Conservation (phyloP, 2,797 vertebrate genomes). For the Crax fasciolata region DNA sequence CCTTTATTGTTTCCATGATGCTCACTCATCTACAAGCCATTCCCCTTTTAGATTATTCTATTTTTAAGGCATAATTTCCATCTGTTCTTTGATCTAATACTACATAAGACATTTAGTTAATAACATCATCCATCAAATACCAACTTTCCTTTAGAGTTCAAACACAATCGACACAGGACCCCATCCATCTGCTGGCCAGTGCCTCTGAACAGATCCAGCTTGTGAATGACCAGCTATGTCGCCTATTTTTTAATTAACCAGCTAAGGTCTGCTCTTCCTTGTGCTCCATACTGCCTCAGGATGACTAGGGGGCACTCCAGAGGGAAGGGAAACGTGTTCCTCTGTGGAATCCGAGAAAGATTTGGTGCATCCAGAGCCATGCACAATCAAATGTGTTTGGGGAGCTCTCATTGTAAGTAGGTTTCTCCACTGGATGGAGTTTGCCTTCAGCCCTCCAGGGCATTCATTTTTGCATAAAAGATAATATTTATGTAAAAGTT, state of each 20-base stretch:
- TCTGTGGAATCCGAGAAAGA: accelerated
- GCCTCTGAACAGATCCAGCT: conserved; percentile 62
- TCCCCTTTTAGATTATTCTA: conserved; percentile 81
- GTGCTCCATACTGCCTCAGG: neutral
- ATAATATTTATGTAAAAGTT: neutral
- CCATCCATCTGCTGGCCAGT: conserved; percentile 61
- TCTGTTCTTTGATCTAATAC: conserved; percentile 83
- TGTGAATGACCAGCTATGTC: conserved; percentile 59
- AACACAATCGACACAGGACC: conserved; percentile 62
- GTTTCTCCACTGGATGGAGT: neutral
- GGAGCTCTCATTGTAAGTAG: neutral
- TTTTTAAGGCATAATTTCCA: conserved; percentile 82
- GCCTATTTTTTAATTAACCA: conserved; percentile 59
- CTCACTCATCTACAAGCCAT: conserved; percentile 77
- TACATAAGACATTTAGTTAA: conserved; percentile 79
- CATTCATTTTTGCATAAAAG: neutral
- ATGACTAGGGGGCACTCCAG: neutral
- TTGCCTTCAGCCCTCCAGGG: neutral
- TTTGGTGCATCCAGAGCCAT: neutral
- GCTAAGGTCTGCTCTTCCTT: conserved; percentile 21
- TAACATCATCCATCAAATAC: conserved; percentile 75
- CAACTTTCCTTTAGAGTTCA: conserved; percentile 68
- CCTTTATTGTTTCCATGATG: conserved; percentile 78
- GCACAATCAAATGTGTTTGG: neutral
- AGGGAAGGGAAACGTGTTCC: neutral